A percentile compares a stretch with the other conserved stretches of the same genome.
Conservation (phyloP, 30 jellyfish, hydroid and myxozoan species). For the Sanderia malayensis region DNA sequence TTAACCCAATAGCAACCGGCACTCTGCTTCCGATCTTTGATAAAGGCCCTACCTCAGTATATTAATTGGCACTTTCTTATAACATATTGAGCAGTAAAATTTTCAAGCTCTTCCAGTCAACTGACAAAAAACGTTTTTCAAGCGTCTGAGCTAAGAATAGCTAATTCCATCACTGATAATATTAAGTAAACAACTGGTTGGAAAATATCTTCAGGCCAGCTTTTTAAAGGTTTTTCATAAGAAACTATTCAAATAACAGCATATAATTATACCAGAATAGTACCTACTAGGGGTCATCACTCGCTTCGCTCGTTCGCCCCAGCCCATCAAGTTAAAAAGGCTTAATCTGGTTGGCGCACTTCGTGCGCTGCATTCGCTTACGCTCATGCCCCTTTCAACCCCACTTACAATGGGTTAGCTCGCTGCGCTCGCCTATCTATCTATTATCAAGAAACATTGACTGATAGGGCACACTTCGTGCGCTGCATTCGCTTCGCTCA, state of each 20-base stretch:
- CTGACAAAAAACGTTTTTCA: neutral
- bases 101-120: neutral
- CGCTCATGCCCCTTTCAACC: too few relatives aligned
- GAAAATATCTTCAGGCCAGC: neutral
- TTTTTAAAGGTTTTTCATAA: neutral
- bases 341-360: too few relatives aligned
- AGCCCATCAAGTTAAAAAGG: too few relatives aligned
- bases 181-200: neutral
- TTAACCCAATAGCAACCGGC: neutral
- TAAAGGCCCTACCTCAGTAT: neutral
- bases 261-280: too few relatives aligned
- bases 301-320: too few relatives aligned
- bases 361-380: too few relatives aligned
- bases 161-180: neutral
- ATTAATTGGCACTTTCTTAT: neutral
- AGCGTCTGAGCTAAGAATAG: neutral
- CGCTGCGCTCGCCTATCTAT: too few relatives aligned
- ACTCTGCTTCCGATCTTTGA: neutral
- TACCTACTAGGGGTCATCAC: too few relatives aligned
- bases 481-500: too few relatives aligned
- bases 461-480: too few relatives aligned
- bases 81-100: neutral
- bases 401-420: too few relatives aligned
- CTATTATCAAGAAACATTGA: too few relatives aligned
- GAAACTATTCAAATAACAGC: neutral